phyloP scores from a whole-genome alignment of 2,113 vertebrate genomes.

The Pyxicephalus adspersus region DNA sequence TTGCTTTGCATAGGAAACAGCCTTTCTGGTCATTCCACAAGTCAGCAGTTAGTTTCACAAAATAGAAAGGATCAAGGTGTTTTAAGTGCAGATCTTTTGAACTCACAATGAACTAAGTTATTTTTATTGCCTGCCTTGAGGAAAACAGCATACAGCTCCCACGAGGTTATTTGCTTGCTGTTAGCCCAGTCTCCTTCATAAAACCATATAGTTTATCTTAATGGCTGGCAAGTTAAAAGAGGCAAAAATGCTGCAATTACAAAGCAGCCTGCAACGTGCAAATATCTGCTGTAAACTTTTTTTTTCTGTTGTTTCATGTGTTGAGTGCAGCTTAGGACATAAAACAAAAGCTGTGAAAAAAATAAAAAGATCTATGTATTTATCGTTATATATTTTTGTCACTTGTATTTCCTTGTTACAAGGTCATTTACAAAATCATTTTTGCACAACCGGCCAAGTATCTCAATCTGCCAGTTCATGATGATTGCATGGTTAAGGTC shows the following conservation, averaged over 20 bases:
- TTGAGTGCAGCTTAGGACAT: slow-evolving; percentile 2
- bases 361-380: background rate
- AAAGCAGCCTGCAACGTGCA: slow-evolving; percentile 5
- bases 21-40: slow-evolving; percentile 26
- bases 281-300: background rate
- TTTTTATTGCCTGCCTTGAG: slow-evolving; percentile 71
- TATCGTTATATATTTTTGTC: background rate
- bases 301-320: background rate
- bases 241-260: slow-evolving; percentile 25
- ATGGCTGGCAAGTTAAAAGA: slow-evolving; percentile 62
- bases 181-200: slow-evolving; percentile 64
- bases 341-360: background rate
- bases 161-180: slow-evolving; percentile 71
- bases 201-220: slow-evolving; percentile 67
- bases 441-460: background rate
- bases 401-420: background rate
- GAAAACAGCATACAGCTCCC: slow-evolving; percentile 70
- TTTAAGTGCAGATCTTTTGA: slow-evolving; percentile 69
- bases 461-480: background rate
- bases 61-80: slow-evolving; percentile 66
- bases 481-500: background rate
- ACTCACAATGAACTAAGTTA: slow-evolving; percentile 72
- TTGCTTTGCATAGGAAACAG: background rate
- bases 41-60: slow-evolving; percentile 26
- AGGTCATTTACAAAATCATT: background rate